A percentile compares a stretch with the other conserved stretches of the same genome.
phyloP scores from a whole-genome alignment of 2,888 invertebrate genomes.

The Tetragnatha montana region DNA sequence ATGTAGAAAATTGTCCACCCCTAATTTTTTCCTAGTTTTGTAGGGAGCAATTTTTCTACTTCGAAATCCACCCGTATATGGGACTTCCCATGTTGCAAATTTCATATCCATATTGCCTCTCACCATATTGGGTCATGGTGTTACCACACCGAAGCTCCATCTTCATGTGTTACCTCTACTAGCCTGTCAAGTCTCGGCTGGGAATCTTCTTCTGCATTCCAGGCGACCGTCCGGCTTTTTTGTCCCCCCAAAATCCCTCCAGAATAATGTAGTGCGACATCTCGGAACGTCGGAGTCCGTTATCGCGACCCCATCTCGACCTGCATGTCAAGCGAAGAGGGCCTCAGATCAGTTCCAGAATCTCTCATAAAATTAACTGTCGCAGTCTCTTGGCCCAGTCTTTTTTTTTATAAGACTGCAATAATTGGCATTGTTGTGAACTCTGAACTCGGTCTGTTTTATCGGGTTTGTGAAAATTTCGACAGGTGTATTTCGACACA shows the following conservation, averaged over 20 bases:
- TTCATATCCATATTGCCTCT: too few relatives aligned
- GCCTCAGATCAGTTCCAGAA: slow-evolving; percentile 12
- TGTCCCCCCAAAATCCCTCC: neutral
- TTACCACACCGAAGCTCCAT: too few relatives aligned
- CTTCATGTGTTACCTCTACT: neutral
- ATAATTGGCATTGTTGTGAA: slow-evolving; percentile 1
- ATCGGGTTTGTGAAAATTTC: neutral
- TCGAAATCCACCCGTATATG: too few relatives aligned
- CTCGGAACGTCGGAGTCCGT: slow-evolving; percentile 4
- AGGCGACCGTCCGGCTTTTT: neutral
- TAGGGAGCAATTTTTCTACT: too few relatives aligned
- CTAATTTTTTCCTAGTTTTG: too few relatives aligned
- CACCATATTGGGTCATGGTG: too few relatives aligned
- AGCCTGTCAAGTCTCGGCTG: neutral
- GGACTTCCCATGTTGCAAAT: too few relatives aligned
- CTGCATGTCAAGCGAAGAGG: slow-evolving; percentile 29
- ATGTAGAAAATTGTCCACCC: too few relatives aligned
- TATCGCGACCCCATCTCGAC: slow-evolving; percentile 20
- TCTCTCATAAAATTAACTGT: slow-evolving; percentile 19
- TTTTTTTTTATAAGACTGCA: slow-evolving; percentile 9
- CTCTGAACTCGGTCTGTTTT: neutral
- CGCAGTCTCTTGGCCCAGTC: neutral
- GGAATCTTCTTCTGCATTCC: neutral
- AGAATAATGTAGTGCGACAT: neutral
- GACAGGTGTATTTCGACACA: too few relatives aligned